Conservation (phyloP, 2,113 vertebrate genomes). For the Pycnonotus jocosus region DNA sequence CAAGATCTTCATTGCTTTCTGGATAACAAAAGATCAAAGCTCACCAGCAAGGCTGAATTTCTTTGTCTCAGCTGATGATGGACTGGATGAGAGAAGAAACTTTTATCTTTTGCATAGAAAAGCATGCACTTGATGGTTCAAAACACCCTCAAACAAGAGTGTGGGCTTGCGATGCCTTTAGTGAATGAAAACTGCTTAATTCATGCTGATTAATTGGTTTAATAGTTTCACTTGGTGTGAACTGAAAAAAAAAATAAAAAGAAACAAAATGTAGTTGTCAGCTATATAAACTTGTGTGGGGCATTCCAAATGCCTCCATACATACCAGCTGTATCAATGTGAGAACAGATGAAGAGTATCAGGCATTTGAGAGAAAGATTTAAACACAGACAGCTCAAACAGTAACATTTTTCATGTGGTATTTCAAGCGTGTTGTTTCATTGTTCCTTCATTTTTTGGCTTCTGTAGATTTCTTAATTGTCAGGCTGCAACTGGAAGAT, state of each 20-base stretch:
- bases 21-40: neutral
- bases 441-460: neutral
- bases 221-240: neutral
- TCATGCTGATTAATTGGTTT: neutral
- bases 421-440: neutral
- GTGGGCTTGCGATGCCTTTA: neutral
- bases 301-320: neutral
- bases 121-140: neutral
- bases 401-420: neutral
- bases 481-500: neutral
- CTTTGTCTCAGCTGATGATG: neutral
- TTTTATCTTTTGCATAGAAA: neutral
- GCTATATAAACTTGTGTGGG: neutral
- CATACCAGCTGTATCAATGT: neutral
- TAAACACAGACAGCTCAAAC: neutral
- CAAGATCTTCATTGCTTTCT: neutral
- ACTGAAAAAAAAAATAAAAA: neutral
- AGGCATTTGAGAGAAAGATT: neutral
- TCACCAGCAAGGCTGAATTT: neutral
- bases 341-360: neutral
- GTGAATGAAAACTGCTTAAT: neutral
- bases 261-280: neutral
- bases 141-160: neutral
- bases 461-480: neutral
- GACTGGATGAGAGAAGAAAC: neutral